Base-by-base conservation (phyloP, 2,888 invertebrate genomes). In the Diadegma fenestrale region DNA sequence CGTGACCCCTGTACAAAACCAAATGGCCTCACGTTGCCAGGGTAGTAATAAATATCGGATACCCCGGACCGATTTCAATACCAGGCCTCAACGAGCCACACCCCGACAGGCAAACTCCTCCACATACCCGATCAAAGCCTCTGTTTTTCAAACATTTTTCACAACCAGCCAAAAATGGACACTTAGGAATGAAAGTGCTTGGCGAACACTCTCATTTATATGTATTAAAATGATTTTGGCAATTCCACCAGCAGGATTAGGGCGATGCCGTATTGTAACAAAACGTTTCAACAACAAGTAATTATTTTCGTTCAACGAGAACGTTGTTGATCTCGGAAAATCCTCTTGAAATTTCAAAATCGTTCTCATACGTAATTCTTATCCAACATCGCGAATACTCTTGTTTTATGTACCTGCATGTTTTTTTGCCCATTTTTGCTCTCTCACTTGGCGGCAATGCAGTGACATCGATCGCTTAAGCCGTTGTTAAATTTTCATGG, bases 401-500 rank as follows among this genome's bases (percentile, higher is more conserved):
- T 48, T 30, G 14, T 17, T 45, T 41, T 7, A 58, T 43, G 17
- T 54, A 54, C 10, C n/a, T 26, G 37, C 14, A 19, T 22, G 22
- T 43, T 45, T n/a, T 43, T 58, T 30, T 68, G 12, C 68, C 58
- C 26, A 41, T 48, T 68, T 43, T 26, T 61, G 43, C 37, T 75
- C 61, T 73, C 75, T 63, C 69, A 64, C 14, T 22, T 37, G n/a
- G 51, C 69, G 6, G 58, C 43, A 61, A 63, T 30, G 22, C 51
- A 51, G 51, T 41, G 41, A n/a, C 66, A 77, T 66, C 48, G 66
- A 77, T 77, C 66, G 66, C 51, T 51, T 26, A 77, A 77, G 76
- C 58, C 88, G 90, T 91, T 90, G 90, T 91, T 91, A 91, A 91
- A 91, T 90, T 91, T 90, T 90, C 89, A 90, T 91, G 87, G 89